Evolutionary conservation across 2,888 invertebrate genomes (phyloP), one percentile per base, ranked within the genome.

Genomic region (Cenopis cana): DNA sequence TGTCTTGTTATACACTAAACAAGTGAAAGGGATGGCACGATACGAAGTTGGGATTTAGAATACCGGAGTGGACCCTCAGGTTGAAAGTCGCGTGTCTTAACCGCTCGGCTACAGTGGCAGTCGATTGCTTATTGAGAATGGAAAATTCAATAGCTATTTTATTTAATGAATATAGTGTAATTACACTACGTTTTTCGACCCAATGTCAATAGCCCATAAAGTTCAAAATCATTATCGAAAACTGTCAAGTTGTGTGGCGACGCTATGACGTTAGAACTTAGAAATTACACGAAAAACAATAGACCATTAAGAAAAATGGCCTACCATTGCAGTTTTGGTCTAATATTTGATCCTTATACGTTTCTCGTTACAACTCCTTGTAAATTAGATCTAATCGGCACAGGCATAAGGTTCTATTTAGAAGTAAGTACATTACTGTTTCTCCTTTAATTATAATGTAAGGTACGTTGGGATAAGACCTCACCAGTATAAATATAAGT

Each of bases 281-380:
- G 62, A 62, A 36, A 62, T 64, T 18, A 24, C n/a, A 64, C 6
- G 10, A 54, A 18, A 64, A n/a, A 64, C 64, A 64, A 64, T 64
- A 20, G 64, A 8, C 20, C 52, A 52, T 64, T 38, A 64, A 64
- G 11, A 52, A 24, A 64, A 36, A 64, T 64, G 52, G 52, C 38
- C 20, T 9, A 38, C 52, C 20, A 54, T 36, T 6, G 38, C 38
- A n/a, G 18, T 50, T 64, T 38, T 52, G n/a, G 12, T n/a, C 9
- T 17, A 64, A 52, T 38, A 18, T 24, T 54, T 54, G 36, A n/a
- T 60, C 56, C 56, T 17, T 36, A 20, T 33, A 33, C 2, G 33
- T 33, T 33, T 33, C 33, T 33, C 33, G 33, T 8, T 5, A 33
- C 33, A 33, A 33, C 33, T 6, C 33, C 8, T 33, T 33, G 5